Evolutionary conservation across 1,140 invertebrate species (phyloP), one percentile per base, ranked within the genome.

Genomic region (Drosophila grimshawi): DNA sequence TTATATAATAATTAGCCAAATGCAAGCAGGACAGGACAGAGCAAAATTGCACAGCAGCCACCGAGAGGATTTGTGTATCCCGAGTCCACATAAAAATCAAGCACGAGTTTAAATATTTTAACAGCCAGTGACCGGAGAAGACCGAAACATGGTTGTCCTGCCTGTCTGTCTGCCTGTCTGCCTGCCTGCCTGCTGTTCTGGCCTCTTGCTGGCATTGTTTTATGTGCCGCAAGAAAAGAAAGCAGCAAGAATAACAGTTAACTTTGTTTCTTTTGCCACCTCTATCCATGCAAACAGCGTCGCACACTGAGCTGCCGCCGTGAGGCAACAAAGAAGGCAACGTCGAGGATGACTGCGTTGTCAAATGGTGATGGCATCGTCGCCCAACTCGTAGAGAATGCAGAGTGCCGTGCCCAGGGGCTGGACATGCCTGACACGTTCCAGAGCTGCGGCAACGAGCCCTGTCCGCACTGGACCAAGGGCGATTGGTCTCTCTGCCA

Each of bases 401-500:
- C 93, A 41, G 86, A 96, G 6, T 97, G 96, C 92, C 94, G 95
- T 80, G 95, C 96, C 81, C 95, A 95, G 1, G 95, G 95, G 8
- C 91, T 96, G 67, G 89, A 93, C 19, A 93, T 94, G 7, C 96
- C 96, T 2, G 92, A 94, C 52, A 95, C 95, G 57, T 94, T 95
- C 46, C 94, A 95, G 85, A 94, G 94, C 59, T 97, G 96, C 85
- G 96, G 96, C 39, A 92, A 93, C 3, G 94, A 95, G 51, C 94
- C 94, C 56, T 97, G 96, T 92, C 96, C 96, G 2, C 94, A 94
- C 57, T 97, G 96, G 96, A 93, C 94, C 51, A 92, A 94, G 3
- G 94, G 93, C 29, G 94, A 95, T n/a, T 97, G 96, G 96, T 94
- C 95, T 2, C 85, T 93, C 1, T 97, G 96, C 80, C 94, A 95